Evolutionary conservation across 2,113 vertebrate genomes (phyloP), one percentile per base, ranked within the genome.

Genomic region (Podiceps cristatus): DNA sequence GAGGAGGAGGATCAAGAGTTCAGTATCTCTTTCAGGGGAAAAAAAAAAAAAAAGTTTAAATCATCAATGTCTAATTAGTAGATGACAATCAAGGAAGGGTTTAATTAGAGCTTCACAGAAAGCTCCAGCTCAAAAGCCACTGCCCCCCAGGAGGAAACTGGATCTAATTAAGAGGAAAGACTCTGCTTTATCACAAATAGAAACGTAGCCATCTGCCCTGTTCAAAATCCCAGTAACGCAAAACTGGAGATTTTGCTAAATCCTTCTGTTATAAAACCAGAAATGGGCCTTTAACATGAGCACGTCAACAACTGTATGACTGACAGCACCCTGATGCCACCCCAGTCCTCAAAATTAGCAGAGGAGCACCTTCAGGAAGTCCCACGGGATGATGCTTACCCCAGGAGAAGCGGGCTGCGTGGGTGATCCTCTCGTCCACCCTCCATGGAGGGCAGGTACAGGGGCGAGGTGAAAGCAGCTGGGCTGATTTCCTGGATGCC

Each of bases 91-190:
- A 96, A 93, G 45, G 67, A 90, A 95, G 77, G 80, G 77, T 94
- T 97, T 97, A 97, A 97, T 97, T 95, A 96, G 93, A 93, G 71
- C 93, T 87, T 92, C 82, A 69, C 68, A 79, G 93, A 96, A 93
- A 96, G 76, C 96, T 91, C 52, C 74, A 83, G 80, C 94, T 95
- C 81, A 92, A 96, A 90, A 97, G 84, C 81, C 88, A 74, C n/a
- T 89, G 85, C 74, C 94, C 80, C 74, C 60, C 77, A 84, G 88
- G 88, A 97, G 77, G 92, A 91, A 93, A 82, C 87, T 76, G 77
- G 60, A 88, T 97, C 95, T 97, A 97, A 97, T 97, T 95, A 97
- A 95, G 89, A 90, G 85, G 40, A 95, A 95, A 88, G 91, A 63
- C 69, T 87, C 49, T 90, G 88, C 85, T 94, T 80, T 82, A 85